Evolutionary conservation across 2,797 vertebrate genomes (phyloP).

Genomic region (Poeciliopsis gracilis): DNA sequence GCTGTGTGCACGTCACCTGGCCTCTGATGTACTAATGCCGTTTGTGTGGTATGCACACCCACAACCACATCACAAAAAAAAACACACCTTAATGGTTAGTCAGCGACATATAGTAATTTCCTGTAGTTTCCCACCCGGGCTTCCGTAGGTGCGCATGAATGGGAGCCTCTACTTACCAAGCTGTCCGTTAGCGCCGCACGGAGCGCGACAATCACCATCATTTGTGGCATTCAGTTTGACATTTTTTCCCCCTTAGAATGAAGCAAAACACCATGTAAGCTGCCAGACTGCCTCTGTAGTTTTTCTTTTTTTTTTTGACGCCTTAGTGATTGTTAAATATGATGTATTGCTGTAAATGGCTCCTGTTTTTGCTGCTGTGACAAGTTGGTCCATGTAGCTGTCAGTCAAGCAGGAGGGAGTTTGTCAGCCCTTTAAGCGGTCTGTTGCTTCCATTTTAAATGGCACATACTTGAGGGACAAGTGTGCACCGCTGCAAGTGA

Average conservation of each 20-base stretch:
- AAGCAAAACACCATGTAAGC: neutral
- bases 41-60: slow-evolving; percentile 36
- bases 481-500: slow-evolving; percentile 9
- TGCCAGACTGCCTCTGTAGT: neutral
- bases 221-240: slow-evolving; percentile 13
- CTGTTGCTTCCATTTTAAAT: slow-evolving; percentile 49
- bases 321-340: slow-evolving; percentile 8
- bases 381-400: slow-evolving; percentile 43
- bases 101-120: slow-evolving; percentile 38
- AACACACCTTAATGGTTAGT: slow-evolving; percentile 23
- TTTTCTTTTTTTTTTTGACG: neutral
- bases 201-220: slow-evolving; percentile 9
- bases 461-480: slow-evolving; percentile 14
- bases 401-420: slow-evolving; percentile 51
- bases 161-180: slow-evolving; percentile 12
- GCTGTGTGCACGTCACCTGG: slow-evolving; percentile 44
- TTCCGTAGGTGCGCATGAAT: slow-evolving; percentile 16
- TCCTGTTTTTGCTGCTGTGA: slow-evolving; percentile 24
- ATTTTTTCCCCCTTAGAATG: neutral
- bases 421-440: slow-evolving; percentile 50
- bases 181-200: slow-evolving; percentile 7
- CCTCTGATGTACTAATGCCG: slow-evolving; percentile 50
- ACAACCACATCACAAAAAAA: slow-evolving; percentile 26
- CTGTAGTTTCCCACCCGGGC: slow-evolving; percentile 39
- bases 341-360: slow-evolving; percentile 9